Evolutionary conservation across 2,888 invertebrate species (phyloP), one percentile per base, ranked within the genome.

Genomic region (Acrobeloides nanus): DNA sequence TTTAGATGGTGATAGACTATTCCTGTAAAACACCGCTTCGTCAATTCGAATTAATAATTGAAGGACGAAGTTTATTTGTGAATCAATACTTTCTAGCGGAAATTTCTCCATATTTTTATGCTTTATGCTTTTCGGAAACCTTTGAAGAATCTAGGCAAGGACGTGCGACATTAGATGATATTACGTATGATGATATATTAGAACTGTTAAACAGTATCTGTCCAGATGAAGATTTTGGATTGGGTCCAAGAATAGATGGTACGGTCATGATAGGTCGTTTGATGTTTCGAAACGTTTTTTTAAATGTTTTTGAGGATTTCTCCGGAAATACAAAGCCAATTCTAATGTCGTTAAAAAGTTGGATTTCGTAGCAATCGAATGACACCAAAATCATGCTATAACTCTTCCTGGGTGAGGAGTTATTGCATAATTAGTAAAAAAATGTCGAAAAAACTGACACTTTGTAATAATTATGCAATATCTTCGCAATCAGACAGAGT

Each of bases 1-100:
- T 24, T 21, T n/a, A 54, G 44, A 55, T 55, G 55, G 58, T 59
- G 21, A 59, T 59, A 33, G 56, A 56, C 41, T 56, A 57, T 38
- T 38, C 51, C 20, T n/a, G 26, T 10, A 51, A 29, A 12, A 48
- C 34, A 18, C 27, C 27, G 10, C 45, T 57, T 18, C 56, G 56
- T 15, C 48, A 57, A 20, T 56, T 56, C 37, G 51, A 56, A 41
- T 26, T 56, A 5, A 38, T 46, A 26, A 38, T 46, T 21, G 56
- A 56, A 20, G 51, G 51, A 10, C 29, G 35, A 18, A 32, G 24
- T 15, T 38, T 56, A 20, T 56, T 25, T 40, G 48, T 52, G 23
- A 56, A 56, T 49, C 43, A 41, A 20, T 46, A 57, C 35, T 56
- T 48, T 25, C 44, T 56, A 33, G 56, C 57, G 15, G 56, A 56